Conservation (phyloP, 2,113 vertebrate genomes). For the Pholis gunnellus region DNA sequence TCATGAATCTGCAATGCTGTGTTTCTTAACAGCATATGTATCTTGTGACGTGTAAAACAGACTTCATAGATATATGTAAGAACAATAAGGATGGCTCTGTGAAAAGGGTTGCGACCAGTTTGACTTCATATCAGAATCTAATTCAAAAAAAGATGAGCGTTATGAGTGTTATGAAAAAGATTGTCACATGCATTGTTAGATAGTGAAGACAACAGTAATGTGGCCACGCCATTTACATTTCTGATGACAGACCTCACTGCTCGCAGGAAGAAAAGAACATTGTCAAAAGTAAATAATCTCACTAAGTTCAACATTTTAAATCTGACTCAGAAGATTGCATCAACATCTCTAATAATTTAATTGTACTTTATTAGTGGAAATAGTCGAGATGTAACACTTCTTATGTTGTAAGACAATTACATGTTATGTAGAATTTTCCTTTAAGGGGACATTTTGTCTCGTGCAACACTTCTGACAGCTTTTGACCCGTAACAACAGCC, state of each 20-base stretch:
- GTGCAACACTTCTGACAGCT: background rate
- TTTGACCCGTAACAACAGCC: background rate
- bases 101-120: constrained; percentile 31
- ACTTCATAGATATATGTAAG: background rate
- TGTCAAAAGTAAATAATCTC: constrained; percentile 47
- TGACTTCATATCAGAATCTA: constrained; percentile 27
- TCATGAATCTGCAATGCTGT: background rate
- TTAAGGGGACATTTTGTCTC: constrained; percentile 31
- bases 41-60: background rate
- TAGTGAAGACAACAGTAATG: constrained; percentile 14
- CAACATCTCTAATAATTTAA: background rate
- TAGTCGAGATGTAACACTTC: constrained; percentile 26
- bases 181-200: constrained; percentile 14
- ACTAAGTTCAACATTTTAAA: constrained; percentile 39
- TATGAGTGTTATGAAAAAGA: constrained; percentile 5
- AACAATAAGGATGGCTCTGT: background rate
- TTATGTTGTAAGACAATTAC: constrained; percentile 22
- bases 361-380: constrained; percentile 41
- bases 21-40: background rate
- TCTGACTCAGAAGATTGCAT: constrained; percentile 37
- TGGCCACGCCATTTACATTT: constrained; percentile 10
- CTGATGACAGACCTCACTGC: constrained; percentile 16
- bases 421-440: constrained; percentile 24
- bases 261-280: constrained; percentile 14
- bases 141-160: background rate